These are phyloP conservation scores for Mamestra brassicae DNA, from an alignment of 2,888 invertebrate species.

Conservation along the genomic window DNA sequence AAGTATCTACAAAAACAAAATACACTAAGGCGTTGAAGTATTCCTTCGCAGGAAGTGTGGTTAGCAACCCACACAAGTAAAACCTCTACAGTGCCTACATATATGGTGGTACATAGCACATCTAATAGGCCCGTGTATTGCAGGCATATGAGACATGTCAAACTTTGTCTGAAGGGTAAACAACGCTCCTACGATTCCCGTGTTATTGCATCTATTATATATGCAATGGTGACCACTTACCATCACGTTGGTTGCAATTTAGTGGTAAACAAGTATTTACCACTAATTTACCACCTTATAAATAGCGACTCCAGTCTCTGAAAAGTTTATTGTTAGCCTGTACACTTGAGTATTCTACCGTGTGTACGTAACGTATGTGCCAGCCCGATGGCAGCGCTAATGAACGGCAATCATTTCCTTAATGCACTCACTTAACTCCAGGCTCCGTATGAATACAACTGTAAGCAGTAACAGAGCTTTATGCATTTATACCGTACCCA, in stretches of 20 bases:
- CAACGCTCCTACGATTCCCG: background rate
- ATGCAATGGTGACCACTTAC: background rate
- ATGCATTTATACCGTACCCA: constrained; percentile 45
- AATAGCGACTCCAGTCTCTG: background rate
- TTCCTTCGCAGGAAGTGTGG: too few species aligned
- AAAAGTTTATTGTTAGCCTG: background rate
- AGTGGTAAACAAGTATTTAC: too few species aligned
- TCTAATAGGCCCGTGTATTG: background rate
- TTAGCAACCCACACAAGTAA: background rate
- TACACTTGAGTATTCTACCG: constrained; percentile 16
- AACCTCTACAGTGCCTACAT: background rate
- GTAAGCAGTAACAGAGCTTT: constrained; percentile 45
- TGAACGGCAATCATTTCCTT: constrained; percentile 56
- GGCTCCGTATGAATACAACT: constrained; percentile 54
- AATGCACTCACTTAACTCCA: constrained; percentile 61
- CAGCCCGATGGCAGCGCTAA: constrained; percentile 44
- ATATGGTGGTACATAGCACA: too few species aligned
- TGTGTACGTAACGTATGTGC: constrained; percentile 30
- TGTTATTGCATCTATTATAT: background rate
- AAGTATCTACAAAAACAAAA: too few species aligned
- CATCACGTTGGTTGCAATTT: background rate
- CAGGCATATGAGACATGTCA: background rate
- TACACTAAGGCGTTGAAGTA: too few species aligned
- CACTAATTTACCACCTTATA: background rate
- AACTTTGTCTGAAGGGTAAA: constrained; percentile 8